Evolutionary conservation across 2,888 invertebrate species (phyloP).

Genomic region (Idaea aversata): DNA sequence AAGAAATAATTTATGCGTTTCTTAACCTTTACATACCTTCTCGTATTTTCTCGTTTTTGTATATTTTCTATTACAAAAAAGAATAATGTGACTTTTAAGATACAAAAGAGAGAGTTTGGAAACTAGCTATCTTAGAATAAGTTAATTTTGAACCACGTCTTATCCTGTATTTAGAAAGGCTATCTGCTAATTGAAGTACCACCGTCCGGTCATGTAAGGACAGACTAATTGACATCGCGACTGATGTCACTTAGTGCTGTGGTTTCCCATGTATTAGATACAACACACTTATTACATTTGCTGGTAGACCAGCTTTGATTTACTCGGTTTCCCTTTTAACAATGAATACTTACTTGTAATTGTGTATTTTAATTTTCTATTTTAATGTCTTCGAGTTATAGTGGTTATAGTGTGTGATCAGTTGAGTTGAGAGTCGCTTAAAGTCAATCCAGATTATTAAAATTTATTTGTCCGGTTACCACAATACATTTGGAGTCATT

Average conservation of each 20-base stretch:
- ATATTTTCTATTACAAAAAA: too few species aligned
- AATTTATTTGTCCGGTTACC: too few species aligned
- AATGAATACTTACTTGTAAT: constrained; percentile 20
- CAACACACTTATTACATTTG: constrained; percentile 39
- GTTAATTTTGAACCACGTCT: not conserved
- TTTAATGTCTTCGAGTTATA: too few species aligned
- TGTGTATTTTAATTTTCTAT: constrained; percentile 2
- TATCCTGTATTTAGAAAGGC: not conserved
- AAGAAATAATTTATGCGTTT: not conserved
- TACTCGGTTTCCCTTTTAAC: constrained; percentile 25
- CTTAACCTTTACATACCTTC: too few species aligned
- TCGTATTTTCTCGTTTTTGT: too few species aligned
- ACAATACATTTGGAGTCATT: too few species aligned
- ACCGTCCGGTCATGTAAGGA: constrained; percentile 17
- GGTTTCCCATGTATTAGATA: constrained; percentile 38
- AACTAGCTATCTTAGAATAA: not conserved
- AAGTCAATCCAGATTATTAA: too few species aligned
- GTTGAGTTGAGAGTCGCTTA: too few species aligned
- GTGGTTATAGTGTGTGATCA: too few species aligned
- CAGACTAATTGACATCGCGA: constrained; percentile 56
- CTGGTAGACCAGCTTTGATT: constrained; percentile 32
- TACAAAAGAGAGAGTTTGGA: too few species aligned
- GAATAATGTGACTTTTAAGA: too few species aligned
- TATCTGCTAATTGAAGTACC: not conserved
- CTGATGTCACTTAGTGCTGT: constrained; percentile 52